These are phyloP conservation scores for Limenitis arthemis DNA, from an alignment of 2,888 invertebrate species.

Conservation along the genomic window DNA sequence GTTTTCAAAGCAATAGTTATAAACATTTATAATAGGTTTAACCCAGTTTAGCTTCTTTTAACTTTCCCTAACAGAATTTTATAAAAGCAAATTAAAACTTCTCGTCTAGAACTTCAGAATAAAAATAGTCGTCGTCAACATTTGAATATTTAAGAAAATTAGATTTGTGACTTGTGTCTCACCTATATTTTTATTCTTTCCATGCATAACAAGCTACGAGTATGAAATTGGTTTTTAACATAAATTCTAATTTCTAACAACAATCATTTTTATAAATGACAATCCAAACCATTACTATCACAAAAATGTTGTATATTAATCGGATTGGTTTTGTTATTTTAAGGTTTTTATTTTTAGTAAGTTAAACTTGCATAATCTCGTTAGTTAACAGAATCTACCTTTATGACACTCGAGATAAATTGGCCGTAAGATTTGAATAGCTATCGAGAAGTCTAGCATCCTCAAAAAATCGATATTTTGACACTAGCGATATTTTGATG, in stretches of 20 bases:
- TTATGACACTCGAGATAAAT: slow-evolving; percentile 11
- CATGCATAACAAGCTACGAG: no score
- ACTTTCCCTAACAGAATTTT: slow-evolving; percentile 1
- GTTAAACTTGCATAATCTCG: no score
- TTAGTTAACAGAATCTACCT: not conserved
- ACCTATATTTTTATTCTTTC: no score
- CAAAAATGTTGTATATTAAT: no score
- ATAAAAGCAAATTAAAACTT: not conserved
- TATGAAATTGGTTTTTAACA: no score
- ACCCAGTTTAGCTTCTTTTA: not conserved
- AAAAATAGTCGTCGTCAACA: not conserved
- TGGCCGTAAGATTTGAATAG: slow-evolving; percentile 14
- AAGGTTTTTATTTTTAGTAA: no score
- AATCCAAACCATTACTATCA: no score
- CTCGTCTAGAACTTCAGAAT: not conserved
- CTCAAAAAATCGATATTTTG: slow-evolving; percentile 15
- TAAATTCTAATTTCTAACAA: no score
- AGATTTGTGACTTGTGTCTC: not conserved
- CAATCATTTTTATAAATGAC: no score
- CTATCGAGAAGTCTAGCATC: slow-evolving; percentile 3
- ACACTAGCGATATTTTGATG: slow-evolving; percentile 9
- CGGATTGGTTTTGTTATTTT: no score
- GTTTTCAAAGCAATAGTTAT: not conserved
- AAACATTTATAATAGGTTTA: slow-evolving; percentile 2
- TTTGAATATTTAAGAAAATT: not conserved